Evolutionary conservation across 2,888 invertebrate species (phyloP), one percentile per base, ranked within the genome.

Genomic region (Flexamia atlantica): DNA sequence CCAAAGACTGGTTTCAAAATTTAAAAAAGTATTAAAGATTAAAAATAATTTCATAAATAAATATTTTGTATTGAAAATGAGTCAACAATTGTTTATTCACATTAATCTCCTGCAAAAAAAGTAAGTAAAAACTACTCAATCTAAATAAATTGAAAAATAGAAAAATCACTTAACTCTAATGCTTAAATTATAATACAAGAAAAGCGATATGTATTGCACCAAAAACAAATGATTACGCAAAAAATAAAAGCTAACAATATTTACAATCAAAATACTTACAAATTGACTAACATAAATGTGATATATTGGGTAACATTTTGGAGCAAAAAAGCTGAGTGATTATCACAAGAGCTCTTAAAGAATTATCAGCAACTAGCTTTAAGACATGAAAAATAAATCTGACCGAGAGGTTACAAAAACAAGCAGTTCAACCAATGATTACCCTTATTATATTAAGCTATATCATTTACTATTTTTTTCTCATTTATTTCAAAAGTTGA

Each of bases 251-350:
- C 28, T 28, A 64, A 64, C 64, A 64, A 64, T 64, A 64, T 64
- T 64, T 64, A 64, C 64, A 64, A 64, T 1, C 30, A 28, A 53
- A 28, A 64, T 64, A 30, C 64, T 64, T 64, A 64, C 25, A 64
- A 20, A 3, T 28, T 64, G 64, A 64, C 28, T 64, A 64, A 64
- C 64, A 30, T 64, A 64, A 53, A 64, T 64, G 64, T 64, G 64
- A 64, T 64, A 57, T 64, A 5, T 28, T 64, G 64, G 64, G 64
- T 64, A 64, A 64, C 64, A 30, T 72, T 72, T 14, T n/a, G 28
- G 42, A 76, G 76, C 76, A 28, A 76, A 23, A 23, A 76, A 76
- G 76, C 76, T 76, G 76, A n/a, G n/a, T 50, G 76, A 46, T 46
- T 76, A 76, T 76, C 76, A 76, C 76, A 76, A 23, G 53, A 53